phyloP scores from a whole-genome alignment of 1,140 invertebrate genomes.

The Pteromalus puparum region DNA sequence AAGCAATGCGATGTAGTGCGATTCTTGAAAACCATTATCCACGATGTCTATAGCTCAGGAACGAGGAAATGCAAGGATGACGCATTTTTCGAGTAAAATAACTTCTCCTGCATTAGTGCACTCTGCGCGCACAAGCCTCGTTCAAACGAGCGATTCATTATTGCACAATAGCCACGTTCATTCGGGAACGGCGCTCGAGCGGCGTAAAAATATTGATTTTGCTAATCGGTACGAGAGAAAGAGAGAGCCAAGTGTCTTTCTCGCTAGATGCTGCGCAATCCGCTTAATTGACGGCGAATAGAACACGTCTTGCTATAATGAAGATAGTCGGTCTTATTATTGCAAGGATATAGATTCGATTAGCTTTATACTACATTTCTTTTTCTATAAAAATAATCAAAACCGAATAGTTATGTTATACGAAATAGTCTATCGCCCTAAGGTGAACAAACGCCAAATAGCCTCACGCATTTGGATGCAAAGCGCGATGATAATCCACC shows the following conservation, averaged over 20 bases:
- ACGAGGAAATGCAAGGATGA: too few species aligned
- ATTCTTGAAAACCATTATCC: too few species aligned
- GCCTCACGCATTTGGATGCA: not conserved
- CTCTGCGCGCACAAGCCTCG: not conserved
- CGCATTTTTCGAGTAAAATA: too few species aligned
- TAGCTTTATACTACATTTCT: too few species aligned
- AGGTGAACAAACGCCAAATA: not conserved
- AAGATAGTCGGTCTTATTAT: not conserved
- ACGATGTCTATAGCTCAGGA: too few species aligned
- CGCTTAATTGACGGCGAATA: too few species aligned
- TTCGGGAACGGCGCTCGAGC: not conserved
- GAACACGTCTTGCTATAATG: too few species aligned
- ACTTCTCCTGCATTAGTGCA: not conserved
- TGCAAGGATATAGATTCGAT: too few species aligned
- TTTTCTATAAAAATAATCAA: too few species aligned
- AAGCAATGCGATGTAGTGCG: too few species aligned
- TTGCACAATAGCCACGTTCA: conserved; percentile 7
- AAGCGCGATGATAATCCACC: not conserved
- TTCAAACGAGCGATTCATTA: not conserved
- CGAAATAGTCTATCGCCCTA: not conserved
- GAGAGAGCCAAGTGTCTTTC: not conserved
- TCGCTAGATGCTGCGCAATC: not conserved
- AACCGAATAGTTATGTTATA: too few species aligned
- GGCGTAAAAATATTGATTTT: conserved; percentile 36
- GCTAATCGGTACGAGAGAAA: not conserved